Base-by-base conservation (phyloP, 2,888 invertebrate species). In the Leucophora obtusa region DNA sequence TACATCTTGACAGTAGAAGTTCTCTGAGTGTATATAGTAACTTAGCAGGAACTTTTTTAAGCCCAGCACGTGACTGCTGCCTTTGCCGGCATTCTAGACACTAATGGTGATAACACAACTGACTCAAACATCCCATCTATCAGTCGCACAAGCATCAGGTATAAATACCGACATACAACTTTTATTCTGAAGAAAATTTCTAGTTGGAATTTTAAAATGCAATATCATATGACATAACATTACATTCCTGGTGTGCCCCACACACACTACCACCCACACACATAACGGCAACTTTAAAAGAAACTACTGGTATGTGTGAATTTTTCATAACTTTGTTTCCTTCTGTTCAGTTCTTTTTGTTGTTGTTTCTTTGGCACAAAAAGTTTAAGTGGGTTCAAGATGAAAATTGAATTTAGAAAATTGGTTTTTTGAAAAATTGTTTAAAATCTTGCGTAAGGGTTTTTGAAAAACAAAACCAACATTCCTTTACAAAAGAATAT, bases 341-440 rank as follows among this genome's bases (percentile, higher is more conserved):
- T 74, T 24, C 50, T 28, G 7, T 68, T 51, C 65, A 54, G 65
- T 74, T 24, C 50, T 54, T 53, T 60, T 35, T 21, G 21, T 21
- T 21, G 21, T 2, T 28, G 28, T 28, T 47, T 58, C 38, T 68
- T 43, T 47, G 6, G 38, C 18, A 60, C 59, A 72, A 71, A n/a
- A 47, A 80, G 75, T 80, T 75, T 80, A 80, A 75, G 75, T 80
- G 79, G 79, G 75, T 80, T 75, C 75, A 80, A 72, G 68, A 80
- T 63, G 75, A 75, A 80, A 80, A 80, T 80, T 80, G 75, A 80
- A 80, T 79, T 79, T 79, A 66, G 73, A 69, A 75, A 79, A 75
- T 79, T 79, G 62, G 66, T 79, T 71, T 70, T 65, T 24, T 14
- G 5, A 50, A 72, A 75, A 66, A 56, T 51, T 78, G 56, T 72